phyloP scores from a whole-genome alignment of 2,797 vertebrate species.

The Sternotherus odoratus region DNA sequence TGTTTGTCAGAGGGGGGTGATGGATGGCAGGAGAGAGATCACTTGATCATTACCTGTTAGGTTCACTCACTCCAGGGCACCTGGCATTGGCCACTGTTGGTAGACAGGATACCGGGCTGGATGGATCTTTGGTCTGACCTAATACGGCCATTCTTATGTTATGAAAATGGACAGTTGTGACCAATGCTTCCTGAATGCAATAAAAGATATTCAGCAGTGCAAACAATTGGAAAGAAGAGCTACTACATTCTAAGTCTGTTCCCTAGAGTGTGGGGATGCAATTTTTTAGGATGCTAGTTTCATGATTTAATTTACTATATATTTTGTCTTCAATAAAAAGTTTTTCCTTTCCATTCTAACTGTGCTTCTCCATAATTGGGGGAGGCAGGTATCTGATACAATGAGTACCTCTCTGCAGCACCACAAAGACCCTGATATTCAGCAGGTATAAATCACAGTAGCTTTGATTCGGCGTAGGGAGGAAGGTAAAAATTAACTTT shows the following conservation, averaged over 20 bases:
- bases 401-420: background rate
- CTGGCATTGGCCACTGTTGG: too few species aligned
- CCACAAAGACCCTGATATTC: background rate
- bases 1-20: too few species aligned
- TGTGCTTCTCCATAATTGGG: slow-evolving; percentile 43
- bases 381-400: background rate
- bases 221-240: background rate
- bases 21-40: too few species aligned
- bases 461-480: background rate
- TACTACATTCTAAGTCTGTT: background rate
- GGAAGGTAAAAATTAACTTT: background rate
- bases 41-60: too few species aligned
- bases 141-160: too few species aligned
- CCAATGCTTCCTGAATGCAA: background rate
- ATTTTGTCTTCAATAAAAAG: background rate
- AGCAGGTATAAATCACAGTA: background rate
- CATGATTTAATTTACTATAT: slow-evolving; percentile 29
- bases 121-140: too few species aligned
- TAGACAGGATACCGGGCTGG: too few species aligned
- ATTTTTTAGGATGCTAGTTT: background rate
- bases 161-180: too few species aligned
- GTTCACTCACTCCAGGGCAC: too few species aligned
- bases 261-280: background rate
- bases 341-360: slow-evolving; percentile 24
- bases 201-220: background rate